phyloP scores from a whole-genome alignment of 2,888 invertebrate genomes.

The Synergus umbraculus region DNA sequence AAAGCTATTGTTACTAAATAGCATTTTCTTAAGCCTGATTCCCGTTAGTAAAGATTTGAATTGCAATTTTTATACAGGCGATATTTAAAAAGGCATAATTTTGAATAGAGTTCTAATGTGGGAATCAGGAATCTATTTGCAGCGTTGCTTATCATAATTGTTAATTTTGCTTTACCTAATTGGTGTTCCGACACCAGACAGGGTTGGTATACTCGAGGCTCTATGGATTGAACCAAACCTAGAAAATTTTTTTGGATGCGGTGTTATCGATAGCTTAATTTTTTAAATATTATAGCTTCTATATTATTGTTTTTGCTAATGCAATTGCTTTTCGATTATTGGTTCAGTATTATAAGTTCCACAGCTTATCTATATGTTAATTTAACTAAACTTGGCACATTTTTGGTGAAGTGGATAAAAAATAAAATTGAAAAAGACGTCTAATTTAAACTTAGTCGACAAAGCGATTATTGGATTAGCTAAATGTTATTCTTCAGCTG shows the following conservation, averaged over 20 bases:
- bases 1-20: slow-evolving; percentile 3
- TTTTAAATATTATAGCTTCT: slow-evolving; percentile 29
- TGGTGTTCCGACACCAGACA: slow-evolving; percentile 85
- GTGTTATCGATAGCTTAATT: slow-evolving; percentile 48
- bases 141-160: slow-evolving; percentile 52
- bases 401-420: slow-evolving; percentile 18
- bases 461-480: slow-evolving; percentile 41
- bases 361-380: not conserved
- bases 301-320: not conserved
- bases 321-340: not conserved
- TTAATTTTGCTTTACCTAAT: slow-evolving; percentile 83
- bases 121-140: slow-evolving; percentile 39
- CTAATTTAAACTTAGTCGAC: slow-evolving; percentile 19
- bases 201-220: slow-evolving; percentile 94
- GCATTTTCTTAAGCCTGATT: not conserved
- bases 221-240: slow-evolving; percentile 88
- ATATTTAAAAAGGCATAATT: not conserved
- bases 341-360: not conserved
- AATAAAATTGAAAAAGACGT: slow-evolving; percentile 34
- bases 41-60: not conserved
- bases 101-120: not conserved
- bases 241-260: slow-evolving; percentile 66
- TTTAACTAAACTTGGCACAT: not conserved
- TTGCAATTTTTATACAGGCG: not conserved
- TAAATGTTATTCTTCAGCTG: slow-evolving; percentile 21